Evolutionary conservation across 2,113 vertebrate genomes (phyloP).

Genomic region (Burhinus bistriatus): DNA sequence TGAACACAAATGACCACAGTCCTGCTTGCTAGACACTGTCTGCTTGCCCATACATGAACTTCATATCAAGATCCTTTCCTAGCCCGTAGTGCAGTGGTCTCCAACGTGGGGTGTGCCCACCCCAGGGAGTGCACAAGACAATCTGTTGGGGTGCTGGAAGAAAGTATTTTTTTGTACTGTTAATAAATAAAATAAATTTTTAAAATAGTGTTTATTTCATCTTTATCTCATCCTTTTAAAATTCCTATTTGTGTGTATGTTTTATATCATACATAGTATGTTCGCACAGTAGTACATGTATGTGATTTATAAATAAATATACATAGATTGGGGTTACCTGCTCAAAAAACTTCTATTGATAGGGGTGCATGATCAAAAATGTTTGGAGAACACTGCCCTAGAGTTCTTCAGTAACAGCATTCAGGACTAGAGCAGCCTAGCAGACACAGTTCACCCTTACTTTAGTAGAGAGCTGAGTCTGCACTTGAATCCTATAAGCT

Average conservation of each 20-base stretch:
- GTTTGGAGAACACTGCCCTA: background rate
- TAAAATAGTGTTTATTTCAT: background rate
- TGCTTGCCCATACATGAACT: background rate
- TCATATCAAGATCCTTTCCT: background rate
- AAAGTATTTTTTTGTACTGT: background rate
- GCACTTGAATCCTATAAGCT: background rate
- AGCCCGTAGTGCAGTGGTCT: background rate
- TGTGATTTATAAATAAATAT: background rate
- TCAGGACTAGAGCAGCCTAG: background rate
- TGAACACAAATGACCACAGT: background rate
- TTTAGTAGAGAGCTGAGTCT: background rate
- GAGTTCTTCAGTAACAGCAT: background rate
- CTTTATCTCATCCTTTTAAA: background rate
- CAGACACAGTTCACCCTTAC: background rate
- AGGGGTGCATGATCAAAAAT: background rate
- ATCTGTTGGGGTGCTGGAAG: background rate
- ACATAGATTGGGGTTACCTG: background rate
- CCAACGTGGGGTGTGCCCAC: rapidly evolving
- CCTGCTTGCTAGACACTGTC: background rate
- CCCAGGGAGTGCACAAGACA: background rate
- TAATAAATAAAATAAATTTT: background rate
- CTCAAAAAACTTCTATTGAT: background rate
- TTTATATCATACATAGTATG: background rate
- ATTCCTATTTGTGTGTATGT: background rate
- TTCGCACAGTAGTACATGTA: background rate